Percentiles rank a stretch among this genome's conserved stretches.
These are phyloP conservation scores for Pteria penguin DNA, from an alignment of 2,888 invertebrate species.

Conservation along the genomic window DNA sequence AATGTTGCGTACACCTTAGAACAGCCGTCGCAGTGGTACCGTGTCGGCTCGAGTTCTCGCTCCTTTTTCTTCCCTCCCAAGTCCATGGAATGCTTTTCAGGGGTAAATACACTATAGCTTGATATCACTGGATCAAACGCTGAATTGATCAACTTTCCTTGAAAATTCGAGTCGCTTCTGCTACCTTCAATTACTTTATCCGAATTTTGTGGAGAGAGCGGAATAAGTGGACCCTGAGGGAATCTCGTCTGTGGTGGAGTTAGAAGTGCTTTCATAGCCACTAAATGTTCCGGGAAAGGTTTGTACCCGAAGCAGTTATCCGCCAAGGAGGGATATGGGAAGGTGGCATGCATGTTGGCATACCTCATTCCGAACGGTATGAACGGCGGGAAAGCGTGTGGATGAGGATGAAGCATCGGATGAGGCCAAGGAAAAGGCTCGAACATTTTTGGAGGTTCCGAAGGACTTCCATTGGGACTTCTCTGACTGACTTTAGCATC, in stretches of 20 bases:
- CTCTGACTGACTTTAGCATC: neutral
- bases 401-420: neutral
- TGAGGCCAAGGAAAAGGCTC: conserved; percentile 18
- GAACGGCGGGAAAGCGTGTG: conserved; percentile 20
- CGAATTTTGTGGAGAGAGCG: conserved; percentile 1
- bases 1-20: conserved; percentile 97
- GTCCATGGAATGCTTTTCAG: conserved; percentile 20
- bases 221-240: neutral
- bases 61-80: conserved; percentile 23
- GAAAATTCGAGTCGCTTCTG: neutral
- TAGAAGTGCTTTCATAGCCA: conserved; percentile 19
- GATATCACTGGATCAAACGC: conserved; percentile 41
- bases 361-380: conserved; percentile 14
- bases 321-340: conserved; percentile 13
- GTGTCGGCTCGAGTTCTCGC: conserved; percentile 67
- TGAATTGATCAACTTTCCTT: conserved; percentile 24
- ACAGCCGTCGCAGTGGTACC: conserved; percentile 95
- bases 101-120: conserved; percentile 11
- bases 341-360: conserved; percentile 7
- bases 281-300: conserved; percentile 16
- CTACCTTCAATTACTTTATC: conserved; percentile 2
- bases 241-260: conserved; percentile 15
- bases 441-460: conserved; percentile 11
- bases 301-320: conserved; percentile 15
- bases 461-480: conserved; percentile 28